Conservation (phyloP, 2,888 invertebrate species). For the Nephrocerus scutellatus region DNA sequence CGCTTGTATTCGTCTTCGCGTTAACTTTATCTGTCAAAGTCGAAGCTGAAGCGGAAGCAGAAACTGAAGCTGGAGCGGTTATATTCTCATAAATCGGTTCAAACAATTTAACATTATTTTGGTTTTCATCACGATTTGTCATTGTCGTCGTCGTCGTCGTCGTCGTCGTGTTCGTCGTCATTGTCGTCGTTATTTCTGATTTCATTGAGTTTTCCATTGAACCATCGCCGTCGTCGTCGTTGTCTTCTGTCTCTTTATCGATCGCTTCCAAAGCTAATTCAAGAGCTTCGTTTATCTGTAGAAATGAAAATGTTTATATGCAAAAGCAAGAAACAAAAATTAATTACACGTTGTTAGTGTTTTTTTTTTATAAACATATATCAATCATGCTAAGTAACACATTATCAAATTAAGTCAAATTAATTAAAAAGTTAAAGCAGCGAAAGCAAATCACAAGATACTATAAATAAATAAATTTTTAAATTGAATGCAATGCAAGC, state of each 20-base stretch:
- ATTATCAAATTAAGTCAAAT: too few relatives aligned
- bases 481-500: too few relatives aligned
- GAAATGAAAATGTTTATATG: constrained; percentile 14
- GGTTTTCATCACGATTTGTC: background rate
- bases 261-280: constrained; percentile 59
- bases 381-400: too few relatives aligned
- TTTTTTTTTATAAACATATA: too few relatives aligned
- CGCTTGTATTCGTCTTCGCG: too few relatives aligned
- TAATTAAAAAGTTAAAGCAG: too few relatives aligned
- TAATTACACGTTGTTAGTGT: too few relatives aligned
- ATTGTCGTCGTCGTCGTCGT: constrained; percentile 7
- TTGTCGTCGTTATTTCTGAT: constrained; percentile 6
- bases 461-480: too few relatives aligned
- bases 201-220: constrained; percentile 3
- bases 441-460: too few relatives aligned
- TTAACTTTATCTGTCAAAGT: too few relatives aligned
- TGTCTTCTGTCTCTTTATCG: constrained; percentile 46
- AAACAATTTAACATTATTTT: constrained; percentile 1
- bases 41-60: too few relatives aligned
- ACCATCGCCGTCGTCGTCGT: constrained; percentile 38
- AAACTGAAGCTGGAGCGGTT: constrained; percentile 35
- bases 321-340: too few relatives aligned
- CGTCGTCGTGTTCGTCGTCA: constrained; percentile 11
- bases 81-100: constrained; percentile 50
- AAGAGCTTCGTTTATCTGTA: constrained; percentile 58